Evolutionary conservation across 2,888 invertebrate genomes (phyloP).

Genomic region (Caprella mutica): DNA sequence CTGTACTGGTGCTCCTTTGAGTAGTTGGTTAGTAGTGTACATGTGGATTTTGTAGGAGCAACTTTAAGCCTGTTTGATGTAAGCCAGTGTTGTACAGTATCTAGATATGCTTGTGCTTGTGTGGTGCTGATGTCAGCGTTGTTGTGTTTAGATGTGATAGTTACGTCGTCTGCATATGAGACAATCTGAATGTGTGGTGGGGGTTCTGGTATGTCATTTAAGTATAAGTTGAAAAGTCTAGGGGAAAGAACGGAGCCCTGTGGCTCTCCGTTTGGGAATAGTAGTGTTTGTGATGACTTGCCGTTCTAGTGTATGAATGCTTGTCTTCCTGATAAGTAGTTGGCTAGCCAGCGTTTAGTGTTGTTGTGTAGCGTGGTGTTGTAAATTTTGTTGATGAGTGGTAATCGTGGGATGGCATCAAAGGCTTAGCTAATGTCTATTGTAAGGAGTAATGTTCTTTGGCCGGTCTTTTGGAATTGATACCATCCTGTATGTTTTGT

Average conservation of each 20-base stretch:
- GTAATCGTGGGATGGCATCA: constrained; percentile 37
- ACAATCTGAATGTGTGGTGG: too few species aligned
- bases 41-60: too few species aligned
- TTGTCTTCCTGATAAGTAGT: constrained; percentile 34
- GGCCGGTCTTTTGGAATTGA: constrained; percentile 31
- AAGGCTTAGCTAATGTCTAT: constrained; percentile 39
- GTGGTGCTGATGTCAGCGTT: too few species aligned
- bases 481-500: constrained; percentile 35
- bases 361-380: constrained; percentile 33
- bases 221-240: too few species aligned
- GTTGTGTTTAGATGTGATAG: too few species aligned
- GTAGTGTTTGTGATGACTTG: constrained; percentile 27
- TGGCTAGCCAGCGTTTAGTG: constrained; percentile 21
- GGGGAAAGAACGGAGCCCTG: constrained; percentile 36
- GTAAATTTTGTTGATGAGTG: too few species aligned
- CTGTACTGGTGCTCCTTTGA: background rate
- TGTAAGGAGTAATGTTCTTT: constrained; percentile 36
- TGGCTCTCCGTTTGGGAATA: constrained; percentile 37
- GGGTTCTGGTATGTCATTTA: too few species aligned
- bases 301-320: constrained; percentile 35
- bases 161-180: constrained; percentile 33
- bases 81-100: background rate
- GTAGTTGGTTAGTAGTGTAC: background rate
- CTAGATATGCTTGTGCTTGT: background rate
- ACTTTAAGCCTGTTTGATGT: background rate